A percentile compares a stretch with the other conserved stretches of the same genome.
phyloP scores from a whole-genome alignment of 2,797 vertebrate genomes.

The Phoeniculus purpureus region DNA sequence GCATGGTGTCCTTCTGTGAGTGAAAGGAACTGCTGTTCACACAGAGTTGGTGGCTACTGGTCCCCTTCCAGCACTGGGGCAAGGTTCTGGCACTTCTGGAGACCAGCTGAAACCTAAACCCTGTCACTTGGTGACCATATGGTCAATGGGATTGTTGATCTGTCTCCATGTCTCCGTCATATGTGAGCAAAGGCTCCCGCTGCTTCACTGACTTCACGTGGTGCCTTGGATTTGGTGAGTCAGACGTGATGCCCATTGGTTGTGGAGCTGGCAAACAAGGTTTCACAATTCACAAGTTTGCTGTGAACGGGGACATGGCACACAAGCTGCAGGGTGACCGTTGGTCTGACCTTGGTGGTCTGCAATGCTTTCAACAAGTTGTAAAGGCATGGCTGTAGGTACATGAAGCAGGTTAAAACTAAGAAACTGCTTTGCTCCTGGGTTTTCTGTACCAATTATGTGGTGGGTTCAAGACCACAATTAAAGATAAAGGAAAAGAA shows the following conservation, averaged over 20 bases:
- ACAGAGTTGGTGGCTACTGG: fast-evolving
- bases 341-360: neutral
- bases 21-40: neutral
- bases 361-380: neutral
- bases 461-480: too few species aligned
- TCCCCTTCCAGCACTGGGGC: neutral
- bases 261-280: neutral
- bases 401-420: too few species aligned
- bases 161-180: neutral
- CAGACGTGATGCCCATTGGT: fast-evolving
- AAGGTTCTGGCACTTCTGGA: neutral
- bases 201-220: fast-evolving
- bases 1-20: neutral
- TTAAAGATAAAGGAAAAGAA: too few species aligned
- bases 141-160: fast-evolving
- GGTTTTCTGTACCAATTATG: too few species aligned
- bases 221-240: neutral
- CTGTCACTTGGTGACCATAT: neutral
- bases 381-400: neutral
- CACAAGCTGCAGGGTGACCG: fast-evolving
- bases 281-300: neutral
- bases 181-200: fast-evolving
- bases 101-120: neutral
- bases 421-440: too few species aligned
- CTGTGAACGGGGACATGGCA: neutral